A percentile compares a stretch with the other conserved stretches of the same genome.
Evolutionary conservation across 2,888 invertebrate species (phyloP).

Genomic region (Leptodirus hochenwartii): DNA sequence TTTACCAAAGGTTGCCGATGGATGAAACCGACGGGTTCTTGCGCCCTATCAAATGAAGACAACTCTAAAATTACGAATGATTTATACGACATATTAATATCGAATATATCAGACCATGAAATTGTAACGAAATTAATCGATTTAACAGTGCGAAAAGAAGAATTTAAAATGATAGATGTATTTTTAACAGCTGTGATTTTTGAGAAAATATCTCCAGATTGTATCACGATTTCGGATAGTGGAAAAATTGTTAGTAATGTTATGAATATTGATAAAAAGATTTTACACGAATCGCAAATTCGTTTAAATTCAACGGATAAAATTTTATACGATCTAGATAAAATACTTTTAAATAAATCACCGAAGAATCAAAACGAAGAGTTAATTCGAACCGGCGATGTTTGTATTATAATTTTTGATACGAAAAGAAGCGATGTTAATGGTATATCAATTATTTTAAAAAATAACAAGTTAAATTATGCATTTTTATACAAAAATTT

Average conservation of each 20-base stretch:
- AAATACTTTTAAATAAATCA: conserved; percentile 12
- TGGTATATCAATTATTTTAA: conserved; percentile 9
- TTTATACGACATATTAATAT: too few species aligned
- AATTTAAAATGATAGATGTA: conserved; percentile 10
- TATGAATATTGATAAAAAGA: conserved; percentile 11
- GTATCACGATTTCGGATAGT: conserved; percentile 9
- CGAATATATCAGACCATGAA: too few species aligned
- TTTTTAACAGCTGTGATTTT: conserved; percentile 12
- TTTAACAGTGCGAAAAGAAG: too few species aligned
- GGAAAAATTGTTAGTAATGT: conserved; percentile 12
- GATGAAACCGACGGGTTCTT: too few species aligned
- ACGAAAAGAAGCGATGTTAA: conserved; percentile 6
- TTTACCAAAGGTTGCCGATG: too few species aligned
- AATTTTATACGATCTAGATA: conserved; percentile 14
- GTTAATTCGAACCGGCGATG: conserved; percentile 2
- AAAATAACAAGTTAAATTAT: conserved; percentile 1
- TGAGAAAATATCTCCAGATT: conserved; percentile 8
- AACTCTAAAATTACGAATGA: too few species aligned
- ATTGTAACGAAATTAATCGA: too few species aligned
- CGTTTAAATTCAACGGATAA: conserved; percentile 15
- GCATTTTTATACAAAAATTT: too few species aligned
- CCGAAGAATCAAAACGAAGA: conserved; percentile 9
- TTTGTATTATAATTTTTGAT: conserved; percentile 10
- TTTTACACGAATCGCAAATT: conserved; percentile 13
- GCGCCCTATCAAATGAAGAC: too few species aligned